Percentiles rank a stretch among this genome's conserved stretches.
Evolutionary conservation across 2,888 invertebrate genomes (phyloP).

Genomic region (Lordiphosa andalusiaca): DNA sequence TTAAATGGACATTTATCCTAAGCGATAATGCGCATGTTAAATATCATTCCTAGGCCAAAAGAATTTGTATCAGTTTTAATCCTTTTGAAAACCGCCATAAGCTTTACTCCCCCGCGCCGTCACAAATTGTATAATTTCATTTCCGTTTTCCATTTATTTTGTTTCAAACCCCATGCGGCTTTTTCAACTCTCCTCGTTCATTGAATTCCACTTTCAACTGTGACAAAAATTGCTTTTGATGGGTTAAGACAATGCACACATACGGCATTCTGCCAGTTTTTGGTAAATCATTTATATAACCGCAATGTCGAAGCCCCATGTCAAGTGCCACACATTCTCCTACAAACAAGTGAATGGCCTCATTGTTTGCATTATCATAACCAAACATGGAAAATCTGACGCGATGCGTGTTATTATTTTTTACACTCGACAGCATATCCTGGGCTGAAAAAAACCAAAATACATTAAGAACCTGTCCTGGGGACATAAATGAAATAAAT

Average conservation of each 20-base stretch:
- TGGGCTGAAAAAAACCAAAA: constrained; percentile 17
- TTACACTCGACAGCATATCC: constrained; percentile 51
- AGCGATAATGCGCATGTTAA: too few relatives aligned
- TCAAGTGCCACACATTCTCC: constrained; percentile 31
- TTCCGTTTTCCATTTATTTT: constrained; percentile 5
- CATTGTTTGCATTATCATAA: constrained; percentile 53
- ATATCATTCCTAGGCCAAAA: too few relatives aligned
- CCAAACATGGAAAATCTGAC: constrained; percentile 62
- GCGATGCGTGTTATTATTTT: constrained; percentile 67
- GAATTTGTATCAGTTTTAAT: too few relatives aligned
- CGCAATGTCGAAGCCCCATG: constrained; percentile 29
- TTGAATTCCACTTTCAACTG: constrained; percentile 23
- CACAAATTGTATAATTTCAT: constrained; percentile 1
- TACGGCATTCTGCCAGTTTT: constrained; percentile 16
- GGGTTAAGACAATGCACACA: constrained; percentile 48
- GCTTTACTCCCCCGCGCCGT: too few relatives aligned
- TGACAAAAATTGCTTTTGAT: constrained; percentile 48
- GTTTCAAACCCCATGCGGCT: constrained; percentile 14
- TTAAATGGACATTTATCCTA: too few relatives aligned
- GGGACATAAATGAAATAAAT: constrained; percentile 18
- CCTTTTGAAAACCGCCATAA: too few relatives aligned
- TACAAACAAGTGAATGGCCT: constrained; percentile 6
- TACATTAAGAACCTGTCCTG: too few relatives aligned
- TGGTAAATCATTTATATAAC: constrained; percentile 41
- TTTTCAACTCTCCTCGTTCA: constrained; percentile 19